These are phyloP conservation scores for Gracilinanus agilis DNA, from an alignment of 2,113 vertebrate genomes.

Conservation along the genomic window DNA sequence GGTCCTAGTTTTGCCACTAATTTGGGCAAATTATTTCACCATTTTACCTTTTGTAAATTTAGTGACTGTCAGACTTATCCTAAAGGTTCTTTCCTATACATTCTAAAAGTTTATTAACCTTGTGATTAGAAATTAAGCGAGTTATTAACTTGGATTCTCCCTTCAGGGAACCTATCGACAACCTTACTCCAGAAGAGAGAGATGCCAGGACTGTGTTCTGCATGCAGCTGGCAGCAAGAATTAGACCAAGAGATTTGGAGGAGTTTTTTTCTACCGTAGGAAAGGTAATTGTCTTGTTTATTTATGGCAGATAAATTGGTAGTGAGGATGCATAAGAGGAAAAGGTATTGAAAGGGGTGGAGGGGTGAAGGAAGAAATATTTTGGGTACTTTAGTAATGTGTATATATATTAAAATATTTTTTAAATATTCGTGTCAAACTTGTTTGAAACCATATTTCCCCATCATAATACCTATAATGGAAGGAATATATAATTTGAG, in stretches of 20 bases:
- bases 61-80: slow-evolving; percentile 3
- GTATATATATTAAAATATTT: too few relatives aligned
- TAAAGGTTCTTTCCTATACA: not conserved
- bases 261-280: slow-evolving; percentile 99
- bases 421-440: not conserved
- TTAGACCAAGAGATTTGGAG: slow-evolving; percentile 96
- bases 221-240: slow-evolving; percentile 98
- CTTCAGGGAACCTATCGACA: slow-evolving; percentile 93
- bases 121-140: not conserved
- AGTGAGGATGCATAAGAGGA: not conserved
- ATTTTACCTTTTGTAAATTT: not conserved
- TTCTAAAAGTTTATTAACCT: not conserved
- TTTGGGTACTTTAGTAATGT: too few relatives aligned
- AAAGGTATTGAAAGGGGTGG: not conserved
- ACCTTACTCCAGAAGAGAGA: slow-evolving; percentile 96
- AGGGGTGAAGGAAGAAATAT: not conserved
- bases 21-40: not conserved
- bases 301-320: not conserved
- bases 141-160: slow-evolving; percentile 50
- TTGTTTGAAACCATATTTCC: not conserved
- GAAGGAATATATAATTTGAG: not conserved
- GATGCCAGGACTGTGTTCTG: slow-evolving; percentile 98
- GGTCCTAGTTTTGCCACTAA: not conserved
- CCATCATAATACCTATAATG: not conserved
- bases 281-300: slow-evolving; percentile 85